Base-by-base conservation (phyloP, 2,113 vertebrate species). In the Camelus bactrianus region DNA sequence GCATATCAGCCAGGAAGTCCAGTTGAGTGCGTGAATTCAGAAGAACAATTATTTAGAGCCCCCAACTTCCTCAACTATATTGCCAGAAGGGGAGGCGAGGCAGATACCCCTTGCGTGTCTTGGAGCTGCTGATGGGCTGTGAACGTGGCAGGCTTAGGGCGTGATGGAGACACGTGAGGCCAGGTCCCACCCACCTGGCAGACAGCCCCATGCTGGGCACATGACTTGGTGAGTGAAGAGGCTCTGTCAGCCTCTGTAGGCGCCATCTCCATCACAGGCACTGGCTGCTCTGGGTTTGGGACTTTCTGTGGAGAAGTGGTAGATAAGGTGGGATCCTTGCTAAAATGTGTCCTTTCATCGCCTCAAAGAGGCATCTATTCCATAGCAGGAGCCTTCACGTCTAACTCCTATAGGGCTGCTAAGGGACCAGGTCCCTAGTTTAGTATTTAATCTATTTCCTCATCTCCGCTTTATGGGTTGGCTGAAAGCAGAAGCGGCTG, bases 381-480 rank as follows among this genome's bases (percentile, higher is more conserved):
- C 65, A 38, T 35, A 83, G 24, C 72, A 65, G 65, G 35, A 64
- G 13, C 38, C 60, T 81, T 72, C 3, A 9, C 22, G 79, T 89
- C 52, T 88, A 48, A 77, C 54, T 80, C 28, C 10, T 16, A 19
- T 30, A 12, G n/a, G 79, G 50, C 92, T 92, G 73, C 91, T 88
- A 85, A 81, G 85, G 48, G 93, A 65, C 84, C 81, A 50, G 76
- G 62, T 85, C n/a, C 67, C 22, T 54, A 69, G 64, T 94, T 95
- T 64, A 82, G 54, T 77, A 73, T 96, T 98, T 96, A 88, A 95
- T 93, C 84, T 96, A 69, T 91, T 64, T 52, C 46, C 32, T 54
- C 17, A 19, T 94, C 91, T 97, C 81, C 67, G 65, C 93, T 96
- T 97, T 95, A 98, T 95, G 67, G 56, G 94, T 84, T 96, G 48